Conservation (phyloP, 2,797 vertebrate genomes). For the Sebastes elongatus region DNA sequence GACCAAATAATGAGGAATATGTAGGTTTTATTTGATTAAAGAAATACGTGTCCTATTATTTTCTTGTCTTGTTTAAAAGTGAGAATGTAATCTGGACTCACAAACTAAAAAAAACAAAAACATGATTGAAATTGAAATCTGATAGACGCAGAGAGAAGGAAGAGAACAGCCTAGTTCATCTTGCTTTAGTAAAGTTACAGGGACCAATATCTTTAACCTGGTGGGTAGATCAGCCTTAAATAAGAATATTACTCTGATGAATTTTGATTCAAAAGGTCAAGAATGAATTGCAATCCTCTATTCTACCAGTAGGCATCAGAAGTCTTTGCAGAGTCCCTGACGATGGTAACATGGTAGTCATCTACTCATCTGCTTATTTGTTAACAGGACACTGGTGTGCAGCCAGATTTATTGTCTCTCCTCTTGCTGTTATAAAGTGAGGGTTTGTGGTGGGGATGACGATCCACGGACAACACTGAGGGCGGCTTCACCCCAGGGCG, state of each 20-base stretch:
- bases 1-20: background rate
- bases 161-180: background rate
- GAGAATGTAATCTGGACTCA: background rate
- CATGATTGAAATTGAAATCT: background rate
- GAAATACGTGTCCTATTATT: background rate
- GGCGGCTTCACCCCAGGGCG: slow-evolving; percentile 26
- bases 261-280: background rate
- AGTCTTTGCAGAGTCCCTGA: background rate
- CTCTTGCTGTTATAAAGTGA: background rate
- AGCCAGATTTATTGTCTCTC: background rate
- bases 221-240: background rate
- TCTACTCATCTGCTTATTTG: background rate
- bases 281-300: background rate
- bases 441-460: slow-evolving; percentile 2
- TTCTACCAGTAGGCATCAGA: background rate
- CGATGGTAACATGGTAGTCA: background rate
- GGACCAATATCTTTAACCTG: background rate
- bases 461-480: slow-evolving; percentile 10
- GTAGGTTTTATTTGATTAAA: background rate
- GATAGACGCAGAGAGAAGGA: background rate
- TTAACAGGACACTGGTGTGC: background rate
- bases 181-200: background rate
- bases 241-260: background rate
- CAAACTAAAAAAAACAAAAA: background rate
- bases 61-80: background rate